A percentile compares a stretch with the other conserved stretches of the same genome.
These are phyloP conservation scores for Actias luna DNA, from an alignment of 2,888 invertebrate species.

Conservation along the genomic window DNA sequence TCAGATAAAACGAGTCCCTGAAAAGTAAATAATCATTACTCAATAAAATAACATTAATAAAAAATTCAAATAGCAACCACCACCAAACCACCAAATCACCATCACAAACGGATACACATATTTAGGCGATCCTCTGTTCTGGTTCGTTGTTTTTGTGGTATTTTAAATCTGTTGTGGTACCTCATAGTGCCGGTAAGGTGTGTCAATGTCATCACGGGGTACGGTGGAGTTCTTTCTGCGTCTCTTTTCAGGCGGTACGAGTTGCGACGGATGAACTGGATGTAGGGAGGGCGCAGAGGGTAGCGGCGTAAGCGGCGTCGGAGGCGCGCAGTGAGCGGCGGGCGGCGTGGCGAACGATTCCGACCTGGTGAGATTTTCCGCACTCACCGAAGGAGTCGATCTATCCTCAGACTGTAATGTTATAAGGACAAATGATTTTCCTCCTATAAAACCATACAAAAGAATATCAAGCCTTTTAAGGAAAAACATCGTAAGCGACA, in stretches of 20 bases:
- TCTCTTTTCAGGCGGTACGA: conserved; percentile 63
- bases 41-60: too few relatives aligned
- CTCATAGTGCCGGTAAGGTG: conserved; percentile 71
- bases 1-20: too few relatives aligned
- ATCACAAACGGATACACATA: too few relatives aligned
- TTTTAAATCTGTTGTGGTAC: conserved; percentile 32
- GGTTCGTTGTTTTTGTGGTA: not conserved
- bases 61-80: too few relatives aligned
- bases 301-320: conserved; percentile 57
- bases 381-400: conserved; percentile 73
- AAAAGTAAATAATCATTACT: too few relatives aligned
- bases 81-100: too few relatives aligned
- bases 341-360: conserved; percentile 72
- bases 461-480: too few relatives aligned
- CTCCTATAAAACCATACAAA: not conserved
- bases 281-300: conserved; percentile 44
- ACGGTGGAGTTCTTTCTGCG: conserved; percentile 73
- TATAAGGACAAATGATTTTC: not conserved
- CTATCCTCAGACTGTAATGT: conserved; percentile 69
- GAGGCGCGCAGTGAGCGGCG: conserved; percentile 62
- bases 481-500: too few relatives aligned
- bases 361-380: conserved; percentile 73
- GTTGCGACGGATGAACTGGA: conserved; percentile 39
- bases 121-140: too few relatives aligned
- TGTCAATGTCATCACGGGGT: conserved; percentile 65